phyloP scores from a whole-genome alignment of 2,888 invertebrate genomes.

The Pristionchus arcanus region DNA sequence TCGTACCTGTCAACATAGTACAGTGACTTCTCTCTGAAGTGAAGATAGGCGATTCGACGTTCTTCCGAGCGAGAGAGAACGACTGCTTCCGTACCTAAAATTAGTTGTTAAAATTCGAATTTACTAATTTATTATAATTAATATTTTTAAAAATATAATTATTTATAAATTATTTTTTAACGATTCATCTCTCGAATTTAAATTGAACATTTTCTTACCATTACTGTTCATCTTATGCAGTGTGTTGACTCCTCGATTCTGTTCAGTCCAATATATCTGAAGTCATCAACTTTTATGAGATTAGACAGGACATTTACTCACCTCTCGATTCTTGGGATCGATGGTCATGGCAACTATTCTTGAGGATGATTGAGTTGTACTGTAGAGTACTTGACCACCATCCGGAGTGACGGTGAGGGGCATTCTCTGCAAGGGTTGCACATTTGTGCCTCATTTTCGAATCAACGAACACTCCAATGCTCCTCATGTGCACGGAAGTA shows the following conservation, averaged over 20 bases:
- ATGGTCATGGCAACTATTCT: background rate
- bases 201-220: background rate
- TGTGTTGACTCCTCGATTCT: background rate
- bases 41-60: background rate
- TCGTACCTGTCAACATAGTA: constrained; percentile 52
- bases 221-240: background rate
- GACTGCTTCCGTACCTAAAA: background rate
- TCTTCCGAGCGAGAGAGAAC: constrained; percentile 30
- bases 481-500: too few species aligned
- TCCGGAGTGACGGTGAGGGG: background rate
- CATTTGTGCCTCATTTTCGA: too few species aligned
- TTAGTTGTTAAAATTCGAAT: too few species aligned
- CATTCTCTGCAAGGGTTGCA: background rate
- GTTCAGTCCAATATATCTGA: constrained; percentile 42
- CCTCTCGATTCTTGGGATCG: background rate
- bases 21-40: background rate
- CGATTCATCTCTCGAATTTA: too few species aligned
- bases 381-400: background rate
- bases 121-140: too few species aligned
- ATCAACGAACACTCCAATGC: too few species aligned
- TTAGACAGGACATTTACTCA: background rate
- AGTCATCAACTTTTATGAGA: background rate
- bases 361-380: background rate
- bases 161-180: too few species aligned
- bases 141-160: too few species aligned